Percentiles rank a stretch among this genome's conserved stretches.
These are phyloP conservation scores for Ctenomys sociabilis DNA, from an alignment of 2,113 vertebrate species.

Conservation along the genomic window DNA sequence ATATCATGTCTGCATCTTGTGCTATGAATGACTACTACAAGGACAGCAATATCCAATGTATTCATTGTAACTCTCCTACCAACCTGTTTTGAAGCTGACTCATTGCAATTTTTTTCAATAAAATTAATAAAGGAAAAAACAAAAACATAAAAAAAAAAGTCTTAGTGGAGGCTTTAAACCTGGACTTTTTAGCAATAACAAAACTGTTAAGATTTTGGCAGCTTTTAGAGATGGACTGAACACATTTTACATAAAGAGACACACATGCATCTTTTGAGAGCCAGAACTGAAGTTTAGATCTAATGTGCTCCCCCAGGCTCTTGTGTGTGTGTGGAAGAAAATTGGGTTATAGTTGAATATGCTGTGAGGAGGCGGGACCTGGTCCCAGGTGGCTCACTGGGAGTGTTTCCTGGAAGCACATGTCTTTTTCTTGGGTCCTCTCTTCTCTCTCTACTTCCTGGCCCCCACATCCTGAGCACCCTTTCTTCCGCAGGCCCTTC, in stretches of 20 bases:
- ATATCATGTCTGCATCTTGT: no score
- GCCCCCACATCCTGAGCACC: neutral
- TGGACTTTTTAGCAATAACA: neutral
- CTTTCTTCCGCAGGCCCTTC: neutral
- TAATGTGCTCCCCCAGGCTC: neutral
- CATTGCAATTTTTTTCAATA: no score
- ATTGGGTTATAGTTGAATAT: neutral
- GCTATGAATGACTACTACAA: no score
- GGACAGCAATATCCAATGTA: no score
- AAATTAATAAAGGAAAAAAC: no score
- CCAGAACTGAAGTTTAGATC: neutral
- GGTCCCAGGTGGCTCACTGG: neutral
- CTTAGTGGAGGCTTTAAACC: neutral
- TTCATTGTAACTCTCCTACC: no score
- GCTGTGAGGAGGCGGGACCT: neutral
- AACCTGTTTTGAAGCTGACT: no score
- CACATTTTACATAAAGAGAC: neutral
- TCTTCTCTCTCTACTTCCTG: neutral
- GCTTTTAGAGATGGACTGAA: neutral
- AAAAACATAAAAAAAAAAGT: no score
- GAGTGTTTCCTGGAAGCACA: neutral
- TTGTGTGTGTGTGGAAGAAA: neutral
- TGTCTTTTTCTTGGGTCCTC: neutral
- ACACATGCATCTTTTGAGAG: neutral
- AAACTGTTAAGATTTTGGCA: neutral